These are phyloP conservation scores for Caenorhabditis uteleia DNA, from an alignment of 2,888 invertebrate species.

Conservation along the genomic window DNA sequence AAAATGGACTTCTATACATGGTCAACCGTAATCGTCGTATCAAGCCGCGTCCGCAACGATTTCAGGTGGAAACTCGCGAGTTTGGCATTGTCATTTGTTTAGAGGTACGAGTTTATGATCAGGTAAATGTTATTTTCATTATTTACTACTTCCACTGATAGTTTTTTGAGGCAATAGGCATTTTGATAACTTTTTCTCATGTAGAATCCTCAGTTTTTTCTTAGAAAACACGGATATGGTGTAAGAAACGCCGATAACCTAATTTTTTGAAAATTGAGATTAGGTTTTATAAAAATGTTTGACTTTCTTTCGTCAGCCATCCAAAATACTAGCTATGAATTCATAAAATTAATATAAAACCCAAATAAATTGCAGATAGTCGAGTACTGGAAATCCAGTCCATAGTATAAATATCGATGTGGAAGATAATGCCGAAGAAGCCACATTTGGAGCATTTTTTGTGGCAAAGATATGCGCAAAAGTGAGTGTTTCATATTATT, in stretches of 20 bases:
- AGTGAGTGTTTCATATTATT: not conserved
- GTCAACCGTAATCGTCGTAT: slow-evolving; percentile 94
- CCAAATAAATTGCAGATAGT: slow-evolving; percentile 77
- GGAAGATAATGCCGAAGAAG: slow-evolving; percentile 98
- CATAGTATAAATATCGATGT: slow-evolving; percentile 98
- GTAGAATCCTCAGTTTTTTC: slow-evolving; percentile 1
- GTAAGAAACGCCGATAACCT: not conserved
- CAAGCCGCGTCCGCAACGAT: slow-evolving; percentile 90
- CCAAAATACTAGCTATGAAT: not conserved
- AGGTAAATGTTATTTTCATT: slow-evolving; percentile 80
- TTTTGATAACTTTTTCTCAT: slow-evolving; percentile 16
- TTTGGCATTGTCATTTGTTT: slow-evolving; percentile 96
- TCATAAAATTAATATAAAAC: not conserved
- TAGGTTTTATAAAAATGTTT: not conserved
- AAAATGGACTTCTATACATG: slow-evolving; percentile 97
- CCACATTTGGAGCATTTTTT: slow-evolving; percentile 95
- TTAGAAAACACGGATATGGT: no score
- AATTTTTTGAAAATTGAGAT: not conserved
- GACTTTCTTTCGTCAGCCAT: not conserved
- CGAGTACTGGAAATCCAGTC: slow-evolving; percentile 82
- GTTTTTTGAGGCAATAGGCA: no score
- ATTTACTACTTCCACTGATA: no score
- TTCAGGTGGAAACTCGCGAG: slow-evolving; percentile 85
- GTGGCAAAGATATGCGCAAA: slow-evolving; percentile 88
- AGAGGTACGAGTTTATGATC: slow-evolving; percentile 97